Evolutionary conservation across 2,888 invertebrate genomes (phyloP).

Genomic region (Agrotis clavis): DNA sequence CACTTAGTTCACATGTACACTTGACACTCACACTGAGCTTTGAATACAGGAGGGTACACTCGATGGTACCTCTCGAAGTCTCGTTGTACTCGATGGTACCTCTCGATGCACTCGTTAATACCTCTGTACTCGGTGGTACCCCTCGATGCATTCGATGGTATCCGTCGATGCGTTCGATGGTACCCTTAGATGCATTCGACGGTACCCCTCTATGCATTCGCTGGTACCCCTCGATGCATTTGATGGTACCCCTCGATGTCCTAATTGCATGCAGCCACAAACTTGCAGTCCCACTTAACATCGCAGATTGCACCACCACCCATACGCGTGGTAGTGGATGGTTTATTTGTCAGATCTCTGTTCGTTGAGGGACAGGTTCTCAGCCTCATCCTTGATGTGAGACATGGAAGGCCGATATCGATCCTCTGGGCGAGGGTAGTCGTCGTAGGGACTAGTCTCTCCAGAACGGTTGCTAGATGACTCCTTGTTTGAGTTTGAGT

Average conservation of each 20-base stretch:
- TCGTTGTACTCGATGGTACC: too few relatives aligned
- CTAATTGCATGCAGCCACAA: too few relatives aligned
- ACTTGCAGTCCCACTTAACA: too few relatives aligned
- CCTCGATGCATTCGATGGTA: too few relatives aligned
- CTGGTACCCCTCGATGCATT: too few relatives aligned
- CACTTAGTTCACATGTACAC: constrained; percentile 56
- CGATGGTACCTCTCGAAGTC: too few relatives aligned
- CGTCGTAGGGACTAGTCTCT: constrained; percentile 87
- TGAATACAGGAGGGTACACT: constrained; percentile 26
- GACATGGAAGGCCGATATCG: constrained; percentile 85
- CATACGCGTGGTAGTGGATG: background rate
- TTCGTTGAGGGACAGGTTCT: constrained; percentile 89
- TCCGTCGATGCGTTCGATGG: too few relatives aligned
- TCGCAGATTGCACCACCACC: background rate
- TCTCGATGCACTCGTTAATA: too few relatives aligned
- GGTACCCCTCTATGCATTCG: too few relatives aligned
- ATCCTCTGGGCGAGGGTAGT: constrained; percentile 84
- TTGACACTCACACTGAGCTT: constrained; percentile 44
- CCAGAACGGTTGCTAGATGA: constrained; percentile 85
- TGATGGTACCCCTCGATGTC: too few relatives aligned
- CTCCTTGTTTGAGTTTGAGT: constrained; percentile 84
- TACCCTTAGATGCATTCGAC: too few relatives aligned
- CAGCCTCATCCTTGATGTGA: constrained; percentile 89
- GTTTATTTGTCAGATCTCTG: constrained; percentile 88
- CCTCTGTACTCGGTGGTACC: too few relatives aligned